Percentiles rank a stretch among this genome's conserved stretches.
These are phyloP conservation scores for Ariopsis seemanni DNA, from an alignment of 2,113 vertebrate genomes.

Conservation along the genomic window DNA sequence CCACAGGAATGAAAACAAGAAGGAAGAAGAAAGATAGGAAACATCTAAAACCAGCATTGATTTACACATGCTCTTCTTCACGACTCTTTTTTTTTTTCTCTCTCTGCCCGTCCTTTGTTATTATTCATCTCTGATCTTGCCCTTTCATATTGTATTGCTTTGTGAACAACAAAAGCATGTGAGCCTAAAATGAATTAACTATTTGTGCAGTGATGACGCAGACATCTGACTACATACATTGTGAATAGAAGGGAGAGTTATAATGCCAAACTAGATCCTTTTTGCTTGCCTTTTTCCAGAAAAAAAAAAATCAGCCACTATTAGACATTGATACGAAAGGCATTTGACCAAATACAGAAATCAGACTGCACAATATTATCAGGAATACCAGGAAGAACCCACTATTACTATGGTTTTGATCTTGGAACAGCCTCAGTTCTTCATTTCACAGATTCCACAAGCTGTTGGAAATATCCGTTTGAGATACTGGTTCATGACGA, in stretches of 20 bases:
- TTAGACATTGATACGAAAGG: background rate
- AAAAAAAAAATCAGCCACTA: background rate
- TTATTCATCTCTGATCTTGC: conserved; percentile 5
- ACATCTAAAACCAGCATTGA: background rate
- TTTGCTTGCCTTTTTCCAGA: background rate
- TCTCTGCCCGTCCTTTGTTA: background rate
- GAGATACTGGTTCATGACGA: background rate
- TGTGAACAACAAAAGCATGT: background rate
- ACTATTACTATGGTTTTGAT: background rate
- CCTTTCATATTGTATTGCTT: conserved; percentile 11
- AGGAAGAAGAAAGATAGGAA: background rate
- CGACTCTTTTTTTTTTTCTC: background rate
- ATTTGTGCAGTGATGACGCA: conserved; percentile 10
- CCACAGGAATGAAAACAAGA: background rate
- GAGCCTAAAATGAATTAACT: background rate
- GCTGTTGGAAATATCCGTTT: background rate
- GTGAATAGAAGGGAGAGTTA: background rate
- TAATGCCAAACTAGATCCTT: background rate
- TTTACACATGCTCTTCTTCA: background rate
- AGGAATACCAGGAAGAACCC: background rate
- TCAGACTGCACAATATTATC: background rate
- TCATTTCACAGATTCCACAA: background rate
- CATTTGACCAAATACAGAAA: background rate
- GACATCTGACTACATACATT: background rate
- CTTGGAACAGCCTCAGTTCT: background rate